A percentile compares a stretch with the other conserved stretches of the same genome.
phyloP scores from a whole-genome alignment of 2,113 vertebrate genomes.

The Poeciliopsis occidentalis region DNA sequence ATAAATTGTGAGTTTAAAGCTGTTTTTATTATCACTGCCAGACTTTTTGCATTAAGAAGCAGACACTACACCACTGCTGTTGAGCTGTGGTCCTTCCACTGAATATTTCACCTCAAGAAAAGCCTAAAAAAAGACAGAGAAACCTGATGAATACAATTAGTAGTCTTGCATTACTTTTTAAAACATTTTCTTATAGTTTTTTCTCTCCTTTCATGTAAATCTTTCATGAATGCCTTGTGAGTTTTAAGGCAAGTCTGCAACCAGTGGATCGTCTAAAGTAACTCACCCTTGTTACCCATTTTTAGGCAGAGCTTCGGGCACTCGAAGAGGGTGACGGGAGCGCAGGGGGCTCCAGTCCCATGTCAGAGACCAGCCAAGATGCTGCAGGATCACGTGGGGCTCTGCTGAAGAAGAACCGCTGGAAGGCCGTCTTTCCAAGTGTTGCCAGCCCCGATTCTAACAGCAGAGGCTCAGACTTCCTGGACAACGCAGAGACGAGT shows the following conservation, averaged over 20 bases:
- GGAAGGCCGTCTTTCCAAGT: constrained; percentile 90
- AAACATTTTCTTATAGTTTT: not conserved
- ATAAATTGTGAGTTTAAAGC: not conserved
- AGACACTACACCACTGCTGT: not conserved
- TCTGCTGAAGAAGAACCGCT: constrained; percentile 84
- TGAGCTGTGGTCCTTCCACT: not conserved
- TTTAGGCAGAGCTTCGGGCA: constrained; percentile 94
- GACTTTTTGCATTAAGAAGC: not conserved
- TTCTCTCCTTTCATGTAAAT: not conserved
- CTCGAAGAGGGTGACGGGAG: constrained; percentile 95
- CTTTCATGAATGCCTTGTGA: not conserved
- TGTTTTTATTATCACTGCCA: not conserved
- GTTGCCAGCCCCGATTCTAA: constrained; percentile 88
- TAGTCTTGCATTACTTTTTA: no score
- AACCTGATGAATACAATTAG: no score
- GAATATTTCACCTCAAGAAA: not conserved
- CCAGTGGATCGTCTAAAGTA: not conserved
- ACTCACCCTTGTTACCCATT: not conserved
- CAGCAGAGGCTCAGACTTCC: constrained; percentile 84
- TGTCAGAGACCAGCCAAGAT: constrained; percentile 92
- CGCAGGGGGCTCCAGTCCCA: constrained; percentile 90
- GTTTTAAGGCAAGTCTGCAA: not conserved
- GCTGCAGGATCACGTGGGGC: constrained; percentile 70
- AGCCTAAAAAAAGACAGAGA: no score
- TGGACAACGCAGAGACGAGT: constrained; percentile 81